Evolutionary conservation across 2,797 vertebrate species (phyloP).

Genomic region (Melanotaenia pygmaea): DNA sequence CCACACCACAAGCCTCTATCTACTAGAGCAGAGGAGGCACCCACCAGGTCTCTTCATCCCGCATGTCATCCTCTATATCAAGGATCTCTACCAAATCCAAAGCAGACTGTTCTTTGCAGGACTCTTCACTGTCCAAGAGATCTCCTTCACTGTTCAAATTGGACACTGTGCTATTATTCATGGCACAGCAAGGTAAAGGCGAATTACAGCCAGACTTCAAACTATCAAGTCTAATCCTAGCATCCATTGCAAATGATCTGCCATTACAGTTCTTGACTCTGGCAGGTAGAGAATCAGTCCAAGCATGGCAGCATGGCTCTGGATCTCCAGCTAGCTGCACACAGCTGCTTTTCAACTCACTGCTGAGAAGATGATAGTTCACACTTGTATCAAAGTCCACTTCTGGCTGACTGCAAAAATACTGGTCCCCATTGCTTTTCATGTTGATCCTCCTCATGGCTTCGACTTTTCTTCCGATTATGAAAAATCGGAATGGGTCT

Average conservation of each 20-base stretch:
- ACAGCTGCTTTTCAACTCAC: conserved; percentile 25
- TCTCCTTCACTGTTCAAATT: conserved; percentile 39
- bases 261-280: conserved; percentile 14
- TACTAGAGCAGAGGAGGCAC: conserved; percentile 30
- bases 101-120: conserved; percentile 54
- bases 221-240: conserved; percentile 62
- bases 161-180: conserved; percentile 7
- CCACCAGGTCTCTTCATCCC: conserved; percentile 77
- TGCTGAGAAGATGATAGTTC: conserved; percentile 16
- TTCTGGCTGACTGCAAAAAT: conserved; percentile 20
- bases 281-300: conserved; percentile 35
- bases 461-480: conserved; percentile 1
- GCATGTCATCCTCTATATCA: conserved; percentile 51
- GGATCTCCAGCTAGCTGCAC: conserved; percentile 11
- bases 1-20: not conserved
- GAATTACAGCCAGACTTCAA: conserved; percentile 62
- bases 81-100: conserved; percentile 74
- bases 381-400: conserved; percentile 19
- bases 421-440: conserved; percentile 24
- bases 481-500: not conserved
- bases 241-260: conserved; percentile 63
- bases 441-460: conserved; percentile 5
- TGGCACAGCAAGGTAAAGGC: conserved; percentile 1
- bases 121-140: conserved; percentile 40
- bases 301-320: conserved; percentile 30